Evolutionary conservation across 2,797 vertebrate species (phyloP).

Genomic region (Myotis findleyi): DNA sequence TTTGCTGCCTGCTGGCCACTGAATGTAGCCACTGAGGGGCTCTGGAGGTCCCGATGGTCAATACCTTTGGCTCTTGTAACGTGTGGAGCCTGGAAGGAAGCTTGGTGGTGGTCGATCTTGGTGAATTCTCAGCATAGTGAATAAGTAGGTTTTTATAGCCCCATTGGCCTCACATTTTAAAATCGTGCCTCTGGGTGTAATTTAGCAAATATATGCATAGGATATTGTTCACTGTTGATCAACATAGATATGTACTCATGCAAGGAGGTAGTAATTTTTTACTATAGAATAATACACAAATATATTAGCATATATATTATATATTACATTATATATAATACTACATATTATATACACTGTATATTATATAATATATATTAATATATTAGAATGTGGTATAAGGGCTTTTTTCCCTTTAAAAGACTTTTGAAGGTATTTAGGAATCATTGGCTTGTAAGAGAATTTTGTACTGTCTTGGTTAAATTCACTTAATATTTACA

Average conservation of each 20-base stretch:
- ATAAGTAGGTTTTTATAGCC: background rate
- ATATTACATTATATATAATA: background rate
- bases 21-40: background rate
- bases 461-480: conserved; percentile 33
- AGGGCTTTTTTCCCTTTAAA: background rate
- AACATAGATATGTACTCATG: background rate
- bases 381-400: conserved; percentile 17
- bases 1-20: background rate
- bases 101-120: background rate
- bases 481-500: conserved; percentile 27
- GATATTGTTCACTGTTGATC: background rate
- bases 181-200: background rate
- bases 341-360: background rate
- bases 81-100: background rate
- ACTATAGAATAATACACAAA: background rate
- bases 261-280: background rate
- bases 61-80: background rate
- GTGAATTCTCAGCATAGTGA: background rate
- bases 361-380: background rate
- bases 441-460: background rate
- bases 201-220: background rate
- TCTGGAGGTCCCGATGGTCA: background rate
- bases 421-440: conserved; percentile 37
- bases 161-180: conserved; percentile 11
- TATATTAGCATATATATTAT: background rate